phyloP scores from a whole-genome alignment of 2,888 invertebrate genomes.

The Myopa testacea region DNA sequence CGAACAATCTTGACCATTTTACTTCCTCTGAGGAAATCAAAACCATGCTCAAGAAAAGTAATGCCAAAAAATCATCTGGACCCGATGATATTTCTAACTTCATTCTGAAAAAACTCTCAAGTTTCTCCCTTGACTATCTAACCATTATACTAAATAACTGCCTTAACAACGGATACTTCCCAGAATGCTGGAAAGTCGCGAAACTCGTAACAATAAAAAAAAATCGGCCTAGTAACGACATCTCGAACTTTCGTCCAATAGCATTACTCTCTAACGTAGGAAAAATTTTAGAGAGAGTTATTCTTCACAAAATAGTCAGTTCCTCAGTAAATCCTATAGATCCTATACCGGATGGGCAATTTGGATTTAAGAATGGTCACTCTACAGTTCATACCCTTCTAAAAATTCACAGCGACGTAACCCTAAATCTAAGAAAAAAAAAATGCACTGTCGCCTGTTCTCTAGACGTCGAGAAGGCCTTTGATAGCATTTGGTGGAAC shows the following conservation, averaged over 20 bases:
- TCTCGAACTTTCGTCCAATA: not conserved
- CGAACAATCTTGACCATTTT: not conserved
- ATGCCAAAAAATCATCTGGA: not conserved
- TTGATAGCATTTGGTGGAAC: slow-evolving; percentile 25
- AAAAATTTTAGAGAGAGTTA: not conserved
- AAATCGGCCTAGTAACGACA: not conserved
- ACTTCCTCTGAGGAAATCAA: not conserved
- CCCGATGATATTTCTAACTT: not conserved
- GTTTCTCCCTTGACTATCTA: not conserved
- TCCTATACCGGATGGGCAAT: slow-evolving; percentile 18
- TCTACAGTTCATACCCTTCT: slow-evolving; percentile 36
- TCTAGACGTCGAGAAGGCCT: slow-evolving; percentile 34
- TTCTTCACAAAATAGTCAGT: not conserved
- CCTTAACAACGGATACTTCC: not conserved
- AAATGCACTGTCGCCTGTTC: slow-evolving; percentile 28
- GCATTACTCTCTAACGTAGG: not conserved
- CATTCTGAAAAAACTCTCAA: not conserved
- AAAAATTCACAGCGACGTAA: slow-evolving; percentile 40
- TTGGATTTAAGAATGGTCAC: slow-evolving; percentile 37
- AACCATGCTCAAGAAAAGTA: not conserved
- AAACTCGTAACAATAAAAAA: not conserved
- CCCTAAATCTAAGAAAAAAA: slow-evolving; percentile 8
- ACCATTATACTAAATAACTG: not conserved
- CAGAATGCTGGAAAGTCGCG: not conserved
- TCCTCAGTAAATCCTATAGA: not conserved